A percentile compares a stretch with the other conserved stretches of the same genome.
These are phyloP conservation scores for Drosophila ironensis DNA, from an alignment of 1,140 invertebrate genomes.

Conservation along the genomic window DNA sequence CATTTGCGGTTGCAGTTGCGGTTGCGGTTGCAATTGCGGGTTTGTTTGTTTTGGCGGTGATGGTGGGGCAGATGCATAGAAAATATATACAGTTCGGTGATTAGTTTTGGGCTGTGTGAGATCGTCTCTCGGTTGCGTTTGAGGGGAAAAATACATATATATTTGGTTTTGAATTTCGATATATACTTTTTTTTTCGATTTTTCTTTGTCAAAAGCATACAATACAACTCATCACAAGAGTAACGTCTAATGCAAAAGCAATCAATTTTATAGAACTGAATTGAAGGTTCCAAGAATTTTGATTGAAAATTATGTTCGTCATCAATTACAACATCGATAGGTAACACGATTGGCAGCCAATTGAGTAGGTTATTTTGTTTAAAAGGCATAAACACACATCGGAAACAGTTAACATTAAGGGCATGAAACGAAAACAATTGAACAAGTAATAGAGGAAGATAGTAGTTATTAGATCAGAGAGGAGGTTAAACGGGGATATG, in stretches of 20 bases:
- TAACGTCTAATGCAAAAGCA: constrained; percentile 76
- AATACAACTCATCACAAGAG: constrained; percentile 72
- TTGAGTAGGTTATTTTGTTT: constrained; percentile 16
- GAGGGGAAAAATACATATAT: constrained; percentile 28
- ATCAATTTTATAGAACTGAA: constrained; percentile 61
- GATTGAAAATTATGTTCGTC: constrained; percentile 28
- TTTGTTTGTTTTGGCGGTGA: constrained; percentile 40
- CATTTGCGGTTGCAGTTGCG: neutral
- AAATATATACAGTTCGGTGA: constrained; percentile 78
- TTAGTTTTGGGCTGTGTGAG: constrained; percentile 70
- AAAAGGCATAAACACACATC: constrained; percentile 59
- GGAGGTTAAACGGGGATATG: constrained; percentile 20
- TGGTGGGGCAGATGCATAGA: constrained; percentile 75
- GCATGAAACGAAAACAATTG: constrained; percentile 39
- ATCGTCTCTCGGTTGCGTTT: constrained; percentile 50
- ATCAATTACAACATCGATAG: constrained; percentile 72
- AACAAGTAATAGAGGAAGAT: constrained; percentile 40
- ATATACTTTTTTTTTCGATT: constrained; percentile 8
- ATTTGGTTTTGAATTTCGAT: neutral
- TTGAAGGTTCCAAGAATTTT: constrained; percentile 12
- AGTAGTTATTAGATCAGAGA: constrained; percentile 8
- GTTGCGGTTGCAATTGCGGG: constrained; percentile 36
- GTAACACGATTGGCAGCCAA: constrained; percentile 48
- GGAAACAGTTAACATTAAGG: constrained; percentile 64
- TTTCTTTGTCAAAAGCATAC: constrained; percentile 59